A percentile compares a stretch with the other conserved stretches of the same genome.
Conservation (phyloP, 53 echinoderm and acorn worm genomes). For the Patiria pectinifera region DNA sequence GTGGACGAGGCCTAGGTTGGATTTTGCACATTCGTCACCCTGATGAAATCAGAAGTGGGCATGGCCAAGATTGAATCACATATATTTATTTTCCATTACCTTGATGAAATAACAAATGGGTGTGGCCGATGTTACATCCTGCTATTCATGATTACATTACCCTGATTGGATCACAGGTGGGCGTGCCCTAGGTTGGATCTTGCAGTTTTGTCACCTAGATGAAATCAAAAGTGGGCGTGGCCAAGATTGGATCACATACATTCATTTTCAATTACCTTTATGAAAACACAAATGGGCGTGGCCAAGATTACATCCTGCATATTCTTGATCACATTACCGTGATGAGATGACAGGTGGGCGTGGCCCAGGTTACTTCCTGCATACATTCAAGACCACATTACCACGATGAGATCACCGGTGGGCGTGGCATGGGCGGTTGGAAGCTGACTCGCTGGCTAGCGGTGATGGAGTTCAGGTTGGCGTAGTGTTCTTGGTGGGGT, state of each 20-base stretch:
- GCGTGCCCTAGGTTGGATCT: constrained; percentile 72
- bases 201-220: constrained; percentile 53
- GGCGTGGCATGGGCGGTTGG: constrained; percentile 96
- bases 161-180: constrained; percentile 90
- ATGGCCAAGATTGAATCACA: constrained; percentile 37
- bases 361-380: constrained; percentile 74
- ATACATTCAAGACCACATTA: constrained; percentile 50
- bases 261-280: no score
- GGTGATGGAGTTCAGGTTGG: constrained; percentile 75
- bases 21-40: constrained; percentile 55
- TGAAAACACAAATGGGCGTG: constrained; percentile 44
- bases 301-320: constrained; percentile 72
- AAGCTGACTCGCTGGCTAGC: constrained; percentile 85
- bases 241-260: neutral
- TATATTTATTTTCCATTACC: no score
- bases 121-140: constrained; percentile 76
- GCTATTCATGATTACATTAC: constrained; percentile 47
- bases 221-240: constrained; percentile 91
- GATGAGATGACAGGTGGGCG: constrained; percentile 81
- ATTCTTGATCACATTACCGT: constrained; percentile 62
- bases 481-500: constrained; percentile 86
- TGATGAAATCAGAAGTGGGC: constrained; percentile 91
- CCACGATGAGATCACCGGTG: constrained; percentile 97
- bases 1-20: constrained; percentile 74
- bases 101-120: neutral